Conservation (phyloP, 2,797 vertebrate species). For the Myoxocephalus aenaeus region DNA sequence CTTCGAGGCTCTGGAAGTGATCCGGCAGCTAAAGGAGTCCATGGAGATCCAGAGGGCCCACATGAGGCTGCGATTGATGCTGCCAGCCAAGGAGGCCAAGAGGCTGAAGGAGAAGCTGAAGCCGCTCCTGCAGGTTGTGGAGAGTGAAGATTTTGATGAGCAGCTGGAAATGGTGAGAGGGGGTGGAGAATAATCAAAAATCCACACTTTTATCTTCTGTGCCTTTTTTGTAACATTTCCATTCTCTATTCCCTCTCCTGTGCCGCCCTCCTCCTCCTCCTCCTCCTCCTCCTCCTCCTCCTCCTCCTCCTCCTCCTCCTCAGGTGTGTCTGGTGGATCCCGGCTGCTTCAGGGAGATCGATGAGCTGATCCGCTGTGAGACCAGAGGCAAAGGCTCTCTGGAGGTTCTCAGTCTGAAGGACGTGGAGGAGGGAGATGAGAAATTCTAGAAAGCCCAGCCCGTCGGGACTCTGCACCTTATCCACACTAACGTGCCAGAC, state of each 20-base stretch:
- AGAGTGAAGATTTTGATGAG: slow-evolving; percentile 94
- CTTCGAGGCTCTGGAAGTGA: slow-evolving; percentile 93
- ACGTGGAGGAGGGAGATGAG: slow-evolving; percentile 98
- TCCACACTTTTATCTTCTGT: not conserved
- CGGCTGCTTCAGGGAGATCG: slow-evolving; percentile 96
- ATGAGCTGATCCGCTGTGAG: slow-evolving; percentile 96
- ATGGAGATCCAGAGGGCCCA: slow-evolving; percentile 97
- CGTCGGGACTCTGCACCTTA: slow-evolving; percentile 24
- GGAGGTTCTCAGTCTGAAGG: slow-evolving; percentile 95
- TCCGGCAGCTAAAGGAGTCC: slow-evolving; percentile 93
- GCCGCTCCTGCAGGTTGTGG: slow-evolving; percentile 90
- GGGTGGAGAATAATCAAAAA: not conserved
- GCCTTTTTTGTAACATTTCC: not conserved
- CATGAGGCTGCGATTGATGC: slow-evolving; percentile 92
- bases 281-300: slow-evolving; percentile 32
- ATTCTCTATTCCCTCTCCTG: not conserved
- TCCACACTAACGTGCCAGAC: slow-evolving; percentile 21
- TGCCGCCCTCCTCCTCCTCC: not conserved
- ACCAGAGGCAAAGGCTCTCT: slow-evolving; percentile 93
- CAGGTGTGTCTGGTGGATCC: slow-evolving; percentile 97
- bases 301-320: not conserved
- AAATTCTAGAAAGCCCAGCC: slow-evolving; percentile 84
- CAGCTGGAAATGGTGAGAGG: slow-evolving; percentile 91
- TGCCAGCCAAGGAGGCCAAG: slow-evolving; percentile 94
- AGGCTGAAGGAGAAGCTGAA: slow-evolving; percentile 96